These are phyloP conservation scores for Forbesichthys papilliferus DNA, from an alignment of 2,113 vertebrate species.

Conservation along the genomic window DNA sequence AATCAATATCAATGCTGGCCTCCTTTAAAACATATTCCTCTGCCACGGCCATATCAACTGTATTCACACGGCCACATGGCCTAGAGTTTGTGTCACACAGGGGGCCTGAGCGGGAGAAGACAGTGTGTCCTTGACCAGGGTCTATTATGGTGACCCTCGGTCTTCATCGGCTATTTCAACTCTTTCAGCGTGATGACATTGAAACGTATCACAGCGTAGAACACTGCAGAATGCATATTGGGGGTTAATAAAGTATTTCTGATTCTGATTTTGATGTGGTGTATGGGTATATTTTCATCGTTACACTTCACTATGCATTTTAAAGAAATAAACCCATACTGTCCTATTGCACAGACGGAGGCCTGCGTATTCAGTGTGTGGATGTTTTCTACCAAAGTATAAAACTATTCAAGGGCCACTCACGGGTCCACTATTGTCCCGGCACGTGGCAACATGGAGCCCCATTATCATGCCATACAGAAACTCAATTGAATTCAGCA, in stretches of 20 bases:
- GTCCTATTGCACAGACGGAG: constrained; percentile 9
- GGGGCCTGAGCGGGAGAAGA: not conserved
- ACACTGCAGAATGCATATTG: not conserved
- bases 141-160: too few relatives aligned
- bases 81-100: not conserved
- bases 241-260: too few relatives aligned
- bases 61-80: not conserved
- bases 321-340: not conserved
- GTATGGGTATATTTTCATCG: too few relatives aligned
- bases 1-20: too few relatives aligned
- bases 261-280: too few relatives aligned
- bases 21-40: too few relatives aligned
- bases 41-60: not conserved
- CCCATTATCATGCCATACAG: constrained; percentile 35
- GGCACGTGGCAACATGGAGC: constrained; percentile 24
- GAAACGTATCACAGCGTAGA: not conserved
- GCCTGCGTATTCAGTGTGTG: constrained; percentile 21
- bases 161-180: not conserved
- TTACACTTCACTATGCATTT: too few relatives aligned
- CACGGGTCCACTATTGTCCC: constrained; percentile 19
- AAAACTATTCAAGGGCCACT: constrained; percentile 33
- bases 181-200: not conserved
- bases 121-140: not conserved
- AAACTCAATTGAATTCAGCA: constrained; percentile 23
- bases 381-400: constrained; percentile 20